Base-by-base conservation (phyloP, 37 sponge, comb jelly and placozoan genomes). In the Agelas oroides region DNA sequence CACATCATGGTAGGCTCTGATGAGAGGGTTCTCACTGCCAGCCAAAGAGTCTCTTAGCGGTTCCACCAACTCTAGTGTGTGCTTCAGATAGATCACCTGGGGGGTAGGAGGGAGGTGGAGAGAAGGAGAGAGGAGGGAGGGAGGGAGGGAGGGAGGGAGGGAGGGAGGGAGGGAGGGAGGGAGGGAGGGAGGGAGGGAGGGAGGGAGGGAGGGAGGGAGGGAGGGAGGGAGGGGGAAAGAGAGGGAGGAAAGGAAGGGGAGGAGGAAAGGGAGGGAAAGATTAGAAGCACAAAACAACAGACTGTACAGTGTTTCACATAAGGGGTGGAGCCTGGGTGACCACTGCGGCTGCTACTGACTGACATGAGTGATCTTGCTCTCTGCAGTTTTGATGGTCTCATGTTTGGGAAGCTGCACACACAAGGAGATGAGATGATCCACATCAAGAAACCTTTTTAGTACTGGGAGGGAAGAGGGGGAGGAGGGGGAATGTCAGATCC, bases 341-440 rank as follows among this genome's bases (percentile, higher is more conserved):
- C 58, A 59, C 2, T n/a, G n/a, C n/a, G n/a, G n/a, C n/a, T n/a
- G n/a, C n/a, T n/a, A 21, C 40, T 16, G 8, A 46, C 46, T 46
- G 46, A 86, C 84, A 68, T 94, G 71, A 8, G 84, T 86, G 46
- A 99, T 99, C 46, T 88, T 85, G 58, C 75, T 92, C 64, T 99
- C 99, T 23, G 99, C 97, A 33, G 90, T 92, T 46, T 91, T 94
- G 35, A 91, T 77, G 30, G 92, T 95, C 82, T 99, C 99, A 33
- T 91, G 76, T 61, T 95, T 95, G 1, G 99, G 96, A 32, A 99
- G 83, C 68, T 97, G 90, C 32, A 96, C 79, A 64, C 79, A 79
- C n/a, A 91, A 78, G 30, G 96, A 91, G 41, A 97, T 88, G 16
- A 95, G 86, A 25, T 92, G 97, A 66, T 98, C 97, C 17, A 98